These are phyloP conservation scores for Rotaria macrura DNA, from an alignment of 2,888 invertebrate species.

Conservation along the genomic window DNA sequence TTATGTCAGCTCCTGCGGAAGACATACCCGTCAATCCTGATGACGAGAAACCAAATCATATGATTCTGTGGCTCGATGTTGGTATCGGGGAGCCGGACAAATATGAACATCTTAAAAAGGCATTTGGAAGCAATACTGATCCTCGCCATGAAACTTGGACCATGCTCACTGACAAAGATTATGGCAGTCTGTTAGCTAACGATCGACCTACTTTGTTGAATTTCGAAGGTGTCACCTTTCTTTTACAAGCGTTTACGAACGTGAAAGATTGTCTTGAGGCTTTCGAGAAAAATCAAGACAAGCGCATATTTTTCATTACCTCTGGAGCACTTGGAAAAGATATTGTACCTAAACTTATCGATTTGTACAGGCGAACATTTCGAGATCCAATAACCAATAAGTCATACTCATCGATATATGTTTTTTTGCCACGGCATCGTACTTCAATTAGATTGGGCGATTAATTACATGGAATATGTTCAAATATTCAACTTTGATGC, in stretches of 20 bases:
- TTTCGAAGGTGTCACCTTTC: background rate
- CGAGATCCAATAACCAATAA: background rate
- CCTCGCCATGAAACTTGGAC: background rate
- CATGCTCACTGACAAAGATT: background rate
- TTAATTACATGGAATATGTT: background rate
- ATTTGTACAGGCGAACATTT: background rate
- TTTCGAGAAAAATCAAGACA: background rate
- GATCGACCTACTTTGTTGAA: background rate
- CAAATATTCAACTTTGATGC: background rate
- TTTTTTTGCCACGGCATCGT: background rate
- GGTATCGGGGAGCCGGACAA: background rate
- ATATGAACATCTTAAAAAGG: background rate
- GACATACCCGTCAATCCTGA: no score
- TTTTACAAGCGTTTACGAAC: background rate
- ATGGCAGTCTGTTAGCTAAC: background rate
- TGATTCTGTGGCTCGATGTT: background rate
- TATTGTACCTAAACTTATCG: background rate
- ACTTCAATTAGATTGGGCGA: background rate
- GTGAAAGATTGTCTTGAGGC: background rate
- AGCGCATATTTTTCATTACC: background rate
- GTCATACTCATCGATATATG: background rate
- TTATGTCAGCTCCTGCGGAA: no score
- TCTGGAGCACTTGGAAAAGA: background rate
- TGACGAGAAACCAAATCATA: no score
- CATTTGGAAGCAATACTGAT: background rate